Conservation (phyloP, 1,140 invertebrate genomes). For the Maniola jurtina region DNA sequence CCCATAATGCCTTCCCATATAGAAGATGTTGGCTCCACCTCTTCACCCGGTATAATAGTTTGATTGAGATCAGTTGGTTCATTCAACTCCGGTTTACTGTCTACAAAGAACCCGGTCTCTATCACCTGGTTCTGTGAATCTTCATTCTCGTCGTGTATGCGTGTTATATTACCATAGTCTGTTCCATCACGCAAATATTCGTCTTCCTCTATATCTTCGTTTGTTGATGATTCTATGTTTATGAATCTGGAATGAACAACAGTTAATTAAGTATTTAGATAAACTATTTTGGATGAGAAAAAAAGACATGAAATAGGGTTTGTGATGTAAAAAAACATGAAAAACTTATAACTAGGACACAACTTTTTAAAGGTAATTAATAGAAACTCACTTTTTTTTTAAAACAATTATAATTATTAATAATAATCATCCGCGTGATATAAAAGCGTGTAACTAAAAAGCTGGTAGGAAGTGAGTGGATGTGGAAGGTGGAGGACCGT, state of each 20-base stretch:
- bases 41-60: slow-evolving; percentile 55
- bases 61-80: slow-evolving; percentile 53
- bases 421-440: no score
- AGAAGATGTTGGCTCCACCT: slow-evolving; percentile 54
- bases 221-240: slow-evolving; percentile 84
- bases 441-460: no score
- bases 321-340: no score
- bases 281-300: no score
- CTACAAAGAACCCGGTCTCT: slow-evolving; percentile 53
- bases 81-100: slow-evolving; percentile 39
- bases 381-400: no score
- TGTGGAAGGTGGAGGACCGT: no score
- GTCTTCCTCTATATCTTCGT: slow-evolving; percentile 66
- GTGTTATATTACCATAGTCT: slow-evolving; percentile 70
- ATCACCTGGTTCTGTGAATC: slow-evolving; percentile 43
- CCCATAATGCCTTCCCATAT: slow-evolving; percentile 71
- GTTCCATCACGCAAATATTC: slow-evolving; percentile 68
- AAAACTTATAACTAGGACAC: no score
- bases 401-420: no score
- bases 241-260: slow-evolving; percentile 78
- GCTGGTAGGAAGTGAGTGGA: no score
- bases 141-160: slow-evolving; percentile 56
- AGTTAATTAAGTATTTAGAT: background rate
- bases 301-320: no score
- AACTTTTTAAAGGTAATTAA: no score